Evolutionary conservation across 2,797 vertebrate genomes (phyloP).

Genomic region (Cyprinodon diabolis): DNA sequence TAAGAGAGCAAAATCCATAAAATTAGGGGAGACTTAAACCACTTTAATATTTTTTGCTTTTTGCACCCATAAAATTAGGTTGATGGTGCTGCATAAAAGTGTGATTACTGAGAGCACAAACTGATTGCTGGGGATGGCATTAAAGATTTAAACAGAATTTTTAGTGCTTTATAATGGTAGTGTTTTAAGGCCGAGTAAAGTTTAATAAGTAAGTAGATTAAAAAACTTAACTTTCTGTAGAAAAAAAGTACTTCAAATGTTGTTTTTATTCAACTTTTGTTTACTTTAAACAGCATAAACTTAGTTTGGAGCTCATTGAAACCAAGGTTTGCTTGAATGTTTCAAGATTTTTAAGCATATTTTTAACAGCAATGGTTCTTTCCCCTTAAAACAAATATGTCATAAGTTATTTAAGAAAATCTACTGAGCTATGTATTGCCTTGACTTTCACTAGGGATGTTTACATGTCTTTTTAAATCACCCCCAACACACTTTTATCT

Average conservation of each 20-base stretch:
- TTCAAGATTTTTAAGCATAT: not conserved
- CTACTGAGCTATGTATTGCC: not conserved
- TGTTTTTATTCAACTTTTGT: not conserved
- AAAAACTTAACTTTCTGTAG: not conserved
- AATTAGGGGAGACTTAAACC: not conserved
- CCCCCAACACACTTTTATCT: slow-evolving; percentile 4
- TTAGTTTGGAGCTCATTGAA: not conserved
- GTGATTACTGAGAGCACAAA: slow-evolving; percentile 43
- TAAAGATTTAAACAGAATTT: slow-evolving; percentile 44
- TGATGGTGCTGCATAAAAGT: slow-evolving; percentile 30
- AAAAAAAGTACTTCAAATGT: not conserved
- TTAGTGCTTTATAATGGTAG: slow-evolving; percentile 29
- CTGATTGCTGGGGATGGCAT: slow-evolving; percentile 37
- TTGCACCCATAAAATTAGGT: slow-evolving; percentile 29
- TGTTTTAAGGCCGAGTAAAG: slow-evolving; percentile 25
- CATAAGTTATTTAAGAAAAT: not conserved
- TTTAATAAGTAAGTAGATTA: slow-evolving; percentile 20
- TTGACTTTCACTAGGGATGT: not conserved
- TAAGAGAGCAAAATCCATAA: not conserved
- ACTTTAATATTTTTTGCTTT: slow-evolving; percentile 3
- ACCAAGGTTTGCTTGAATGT: slow-evolving; percentile 12
- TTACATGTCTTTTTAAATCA: slow-evolving; percentile 8
- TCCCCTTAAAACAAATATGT: not conserved
- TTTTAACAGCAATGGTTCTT: not conserved
- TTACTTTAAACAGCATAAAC: slow-evolving; percentile 7